Evolutionary conservation across 2,113 vertebrate species (phyloP).

Genomic region (Corythoichthys haematopterus): DNA sequence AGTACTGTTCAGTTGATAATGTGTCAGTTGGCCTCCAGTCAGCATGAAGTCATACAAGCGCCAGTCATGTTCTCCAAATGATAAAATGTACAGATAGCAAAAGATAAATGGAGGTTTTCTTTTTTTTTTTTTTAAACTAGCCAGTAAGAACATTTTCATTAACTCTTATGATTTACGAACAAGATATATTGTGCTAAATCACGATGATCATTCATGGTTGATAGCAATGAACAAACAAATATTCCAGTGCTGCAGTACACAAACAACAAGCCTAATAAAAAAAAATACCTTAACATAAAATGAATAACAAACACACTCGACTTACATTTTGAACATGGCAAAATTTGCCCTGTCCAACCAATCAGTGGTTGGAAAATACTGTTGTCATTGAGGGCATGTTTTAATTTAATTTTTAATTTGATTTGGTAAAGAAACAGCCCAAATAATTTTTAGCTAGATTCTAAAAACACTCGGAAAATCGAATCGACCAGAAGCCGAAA

Average conservation of each 20-base stretch:
- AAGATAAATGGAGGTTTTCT: neutral
- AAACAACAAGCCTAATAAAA: too few species aligned
- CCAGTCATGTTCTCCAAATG: neutral
- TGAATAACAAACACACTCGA: too few species aligned
- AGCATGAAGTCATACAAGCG: neutral
- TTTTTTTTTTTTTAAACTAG: neutral
- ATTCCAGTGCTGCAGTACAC: too few species aligned
- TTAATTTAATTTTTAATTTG: neutral
- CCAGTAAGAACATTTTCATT: constrained; percentile 21
- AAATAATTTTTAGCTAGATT: too few species aligned
- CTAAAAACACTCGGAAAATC: too few species aligned
- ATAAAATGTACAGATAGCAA: neutral
- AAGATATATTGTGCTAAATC: constrained; percentile 8
- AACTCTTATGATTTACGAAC: constrained; percentile 30
- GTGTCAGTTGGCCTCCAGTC: neutral
- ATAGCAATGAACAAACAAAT: neutral
- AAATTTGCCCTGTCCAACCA: neutral
- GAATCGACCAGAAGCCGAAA: too few species aligned
- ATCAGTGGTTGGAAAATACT: neutral
- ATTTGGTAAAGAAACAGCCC: neutral
- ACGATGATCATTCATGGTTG: neutral
- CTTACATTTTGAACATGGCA: neutral
- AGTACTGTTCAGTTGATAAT: neutral
- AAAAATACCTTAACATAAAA: too few species aligned
- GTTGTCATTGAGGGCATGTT: too few species aligned